Base-by-base conservation (phyloP, 2,113 vertebrate genomes). In the Struthio camelus region DNA sequence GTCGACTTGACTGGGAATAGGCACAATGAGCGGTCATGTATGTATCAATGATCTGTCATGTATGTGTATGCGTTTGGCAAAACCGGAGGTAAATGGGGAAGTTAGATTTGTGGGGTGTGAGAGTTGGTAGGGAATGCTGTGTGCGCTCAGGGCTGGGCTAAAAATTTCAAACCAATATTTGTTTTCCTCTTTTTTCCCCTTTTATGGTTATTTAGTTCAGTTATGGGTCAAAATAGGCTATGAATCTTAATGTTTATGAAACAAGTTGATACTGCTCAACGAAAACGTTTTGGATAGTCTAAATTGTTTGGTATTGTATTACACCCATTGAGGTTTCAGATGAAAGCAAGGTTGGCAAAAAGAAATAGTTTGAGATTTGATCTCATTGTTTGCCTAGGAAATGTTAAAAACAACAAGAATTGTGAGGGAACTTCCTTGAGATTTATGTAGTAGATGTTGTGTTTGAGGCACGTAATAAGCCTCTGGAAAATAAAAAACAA, bases 101-200 rank as follows among this genome's bases (percentile, higher is more conserved):
- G 13, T 54, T 24, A 69, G 62, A 72, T 30, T 15, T 80, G 42
- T 24, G 53, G 40, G 54, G 42, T 59, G 38, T 64, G 4, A 46
- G 30, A 71, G 19, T 53, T 82, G 34, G 16, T 40, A 34, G 51
- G 40, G 51, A 76, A 30, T 71, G 12, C 40, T 54, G 22, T 30
- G 19, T 75, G 46, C 2, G 2, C 25, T 75, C n/a, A 38, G 12
- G 20, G 7, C 40, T 76, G 34, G 75, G 46, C 34, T 75, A 25
- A 89, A 87, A 73, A 58, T 23, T 15, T 70, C 11, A 62, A 85
- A 62, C 9, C 1, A 4, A 9, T 11, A 2, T 3, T 65, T 48
- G 59, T 38, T 24, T n/a, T 56, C 54, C 15, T 30, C 54, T 58
- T 24, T 34, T 48, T 32, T 1, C 0, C 0, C 4, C 3, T 2